These are phyloP conservation scores for Strigamia maritima DNA, from an alignment of 2,888 invertebrate species.

Conservation along the genomic window DNA sequence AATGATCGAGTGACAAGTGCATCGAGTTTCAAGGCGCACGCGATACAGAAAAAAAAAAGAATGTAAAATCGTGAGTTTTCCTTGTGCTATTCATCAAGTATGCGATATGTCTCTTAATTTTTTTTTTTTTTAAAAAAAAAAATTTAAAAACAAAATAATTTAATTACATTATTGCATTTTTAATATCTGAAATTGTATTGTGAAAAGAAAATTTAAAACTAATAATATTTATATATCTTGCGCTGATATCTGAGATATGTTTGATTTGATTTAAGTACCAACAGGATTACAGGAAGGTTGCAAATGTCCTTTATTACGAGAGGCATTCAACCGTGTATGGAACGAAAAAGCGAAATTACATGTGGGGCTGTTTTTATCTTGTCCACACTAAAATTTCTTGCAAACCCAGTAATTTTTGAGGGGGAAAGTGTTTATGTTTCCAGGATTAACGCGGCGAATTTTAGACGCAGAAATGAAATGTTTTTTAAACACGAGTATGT, in stretches of 20 bases:
- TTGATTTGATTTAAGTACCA: neutral
- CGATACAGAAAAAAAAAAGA: neutral
- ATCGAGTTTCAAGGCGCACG: neutral
- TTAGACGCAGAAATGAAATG: too few relatives aligned
- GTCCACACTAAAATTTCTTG: neutral
- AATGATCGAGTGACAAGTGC: slow-evolving; percentile 26
- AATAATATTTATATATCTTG: too few relatives aligned
- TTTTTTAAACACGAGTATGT: too few relatives aligned
- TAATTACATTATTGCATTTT: too few relatives aligned
- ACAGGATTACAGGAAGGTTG: neutral
- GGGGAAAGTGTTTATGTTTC: neutral
- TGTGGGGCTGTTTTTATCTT: neutral
- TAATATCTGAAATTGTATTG: too few relatives aligned
- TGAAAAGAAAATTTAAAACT: too few relatives aligned
- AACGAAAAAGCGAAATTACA: neutral
- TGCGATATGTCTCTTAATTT: too few relatives aligned
- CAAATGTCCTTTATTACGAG: neutral
- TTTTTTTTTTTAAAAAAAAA: too few relatives aligned
- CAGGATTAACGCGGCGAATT: too few relatives aligned
- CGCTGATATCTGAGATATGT: too few relatives aligned
- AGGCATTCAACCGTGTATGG: neutral
- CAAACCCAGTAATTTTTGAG: neutral
- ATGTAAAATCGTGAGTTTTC: slow-evolving; percentile 5
- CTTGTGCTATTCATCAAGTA: neutral
- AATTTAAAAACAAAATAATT: too few relatives aligned